Evolutionary conservation across 2,113 vertebrate genomes (phyloP), one percentile per base, ranked within the genome.

Genomic region (Hemiscyllium ocellatum): DNA sequence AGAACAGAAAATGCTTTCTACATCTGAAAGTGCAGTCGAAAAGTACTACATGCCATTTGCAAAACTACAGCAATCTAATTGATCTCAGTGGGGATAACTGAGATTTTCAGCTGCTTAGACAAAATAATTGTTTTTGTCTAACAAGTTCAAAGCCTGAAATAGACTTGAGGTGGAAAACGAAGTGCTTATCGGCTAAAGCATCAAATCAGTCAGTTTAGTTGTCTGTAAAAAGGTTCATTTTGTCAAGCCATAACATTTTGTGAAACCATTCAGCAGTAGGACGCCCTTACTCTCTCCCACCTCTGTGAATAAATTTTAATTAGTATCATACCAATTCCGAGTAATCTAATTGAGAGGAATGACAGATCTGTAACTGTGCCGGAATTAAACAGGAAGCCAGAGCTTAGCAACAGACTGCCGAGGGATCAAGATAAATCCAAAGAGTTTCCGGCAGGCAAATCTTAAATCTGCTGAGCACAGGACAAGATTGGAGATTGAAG

Each of bases 301-400:
- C 66, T 94, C 33, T 47, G n/a, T 12, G 37, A 94, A 94, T 68
- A 94, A 69, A 42, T 70, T 94, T 70, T 94, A 94, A 94, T 94
- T 94, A 69, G 91, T 94, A 22, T 20, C 66, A 42, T 19, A 69
- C 66, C 66, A 69, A 42, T 94, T 47, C 66, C 66, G 47, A 70
- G 65, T 94, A 2, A 94, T 70, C 24, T 94, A 47, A 50, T 42
- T 56, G 65, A 70, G 65, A 94, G 66, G n/a, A 69, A 47, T 69
- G 91, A 66, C 91, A 94, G 66, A 26, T 47, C 6, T 61, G 52
- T 24, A 20, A 70, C 6, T 0, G 12, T 22, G 3, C 22, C 12
- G 66, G 91, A 94, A 68, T 69, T 47, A 22, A n/a, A 20, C 12
- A 87, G 85, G 33, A 50, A 37, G 3, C 66, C 90, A 68, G 90